A percentile compares a stretch with the other conserved stretches of the same genome.
These are phyloP conservation scores for Nettapus auritus DNA, from an alignment of 2,113 vertebrate species.

Conservation along the genomic window DNA sequence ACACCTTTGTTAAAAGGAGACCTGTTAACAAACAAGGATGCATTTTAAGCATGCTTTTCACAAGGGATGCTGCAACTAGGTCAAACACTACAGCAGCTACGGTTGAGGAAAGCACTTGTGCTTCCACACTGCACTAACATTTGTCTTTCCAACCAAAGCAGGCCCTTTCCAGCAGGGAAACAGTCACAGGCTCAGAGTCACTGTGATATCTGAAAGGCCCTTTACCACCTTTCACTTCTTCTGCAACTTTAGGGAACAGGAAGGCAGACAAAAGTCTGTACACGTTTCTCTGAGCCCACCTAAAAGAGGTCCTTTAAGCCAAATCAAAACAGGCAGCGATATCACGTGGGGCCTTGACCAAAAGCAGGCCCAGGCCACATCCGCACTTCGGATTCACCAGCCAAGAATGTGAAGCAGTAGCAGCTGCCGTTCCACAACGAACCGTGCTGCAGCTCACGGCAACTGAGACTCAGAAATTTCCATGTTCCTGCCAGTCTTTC, in stretches of 20 bases:
- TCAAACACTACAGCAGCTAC: rapidly evolving
- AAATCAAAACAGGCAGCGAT: neutral
- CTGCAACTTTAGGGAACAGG: rapidly evolving
- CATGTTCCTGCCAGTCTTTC: neutral
- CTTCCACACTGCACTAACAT: neutral
- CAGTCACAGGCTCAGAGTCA: rapidly evolving
- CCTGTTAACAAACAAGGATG: rapidly evolving
- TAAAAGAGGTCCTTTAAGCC: neutral
- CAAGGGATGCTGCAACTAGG: neutral
- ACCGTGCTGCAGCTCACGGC: neutral
- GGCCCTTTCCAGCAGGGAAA: neutral
- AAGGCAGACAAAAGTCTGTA: rapidly evolving
- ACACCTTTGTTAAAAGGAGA: too few species aligned
- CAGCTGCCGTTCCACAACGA: neutral
- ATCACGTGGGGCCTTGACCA: neutral
- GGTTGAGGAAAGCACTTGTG: neutral
- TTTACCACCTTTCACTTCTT: neutral
- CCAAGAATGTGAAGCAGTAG: neutral
- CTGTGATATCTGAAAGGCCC: neutral
- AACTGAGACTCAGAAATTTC: neutral
- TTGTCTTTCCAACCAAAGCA: neutral
- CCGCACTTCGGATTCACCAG: neutral
- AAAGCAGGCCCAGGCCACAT: neutral
- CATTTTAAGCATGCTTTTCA: neutral
- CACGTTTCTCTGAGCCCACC: neutral